Evolutionary conservation across 2,888 invertebrate species (phyloP).

Genomic region (Meteorus colon): DNA sequence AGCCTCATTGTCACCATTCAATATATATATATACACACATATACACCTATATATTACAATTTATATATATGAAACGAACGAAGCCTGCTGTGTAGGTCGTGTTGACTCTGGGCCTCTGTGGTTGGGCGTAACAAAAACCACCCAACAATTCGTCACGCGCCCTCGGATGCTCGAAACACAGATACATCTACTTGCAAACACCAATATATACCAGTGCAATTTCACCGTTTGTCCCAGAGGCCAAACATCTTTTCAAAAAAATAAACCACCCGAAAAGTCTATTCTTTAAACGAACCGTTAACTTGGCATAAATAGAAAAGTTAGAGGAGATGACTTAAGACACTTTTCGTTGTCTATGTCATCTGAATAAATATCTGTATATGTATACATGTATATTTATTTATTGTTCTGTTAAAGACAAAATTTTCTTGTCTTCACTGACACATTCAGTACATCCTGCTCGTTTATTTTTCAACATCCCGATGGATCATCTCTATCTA

Average conservation of each 20-base stretch:
- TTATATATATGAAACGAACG: background rate
- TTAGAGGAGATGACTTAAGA: conserved; percentile 32
- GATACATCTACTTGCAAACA: conserved; percentile 5
- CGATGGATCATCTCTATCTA: conserved; percentile 57
- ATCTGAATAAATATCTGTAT: background rate
- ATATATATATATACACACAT: background rate
- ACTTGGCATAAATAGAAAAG: conserved; percentile 67
- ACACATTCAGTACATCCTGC: conserved; percentile 23
- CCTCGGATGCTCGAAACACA: conserved; percentile 34
- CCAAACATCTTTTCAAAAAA: conserved; percentile 68
- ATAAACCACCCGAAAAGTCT: conserved; percentile 58
- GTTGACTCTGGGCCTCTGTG: conserved; percentile 66
- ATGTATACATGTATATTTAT: background rate
- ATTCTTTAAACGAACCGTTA: conserved; percentile 70
- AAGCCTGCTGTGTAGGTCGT: conserved; percentile 64
- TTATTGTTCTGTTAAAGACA: conserved; percentile 25
- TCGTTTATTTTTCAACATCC: conserved; percentile 2
- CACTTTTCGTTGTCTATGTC: background rate
- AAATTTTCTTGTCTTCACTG: conserved; percentile 32
- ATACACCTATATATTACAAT: background rate
- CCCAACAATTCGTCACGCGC: conserved; percentile 68
- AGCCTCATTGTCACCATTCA: conserved; percentile 23
- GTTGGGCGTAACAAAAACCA: conserved; percentile 66
- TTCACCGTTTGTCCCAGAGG: conserved; percentile 59
- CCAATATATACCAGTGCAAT: conserved; percentile 49